Percentiles rank a stretch among this genome's conserved stretches.
Evolutionary conservation across 2,888 invertebrate species (phyloP).

Genomic region (Cerastis rubricosa): DNA sequence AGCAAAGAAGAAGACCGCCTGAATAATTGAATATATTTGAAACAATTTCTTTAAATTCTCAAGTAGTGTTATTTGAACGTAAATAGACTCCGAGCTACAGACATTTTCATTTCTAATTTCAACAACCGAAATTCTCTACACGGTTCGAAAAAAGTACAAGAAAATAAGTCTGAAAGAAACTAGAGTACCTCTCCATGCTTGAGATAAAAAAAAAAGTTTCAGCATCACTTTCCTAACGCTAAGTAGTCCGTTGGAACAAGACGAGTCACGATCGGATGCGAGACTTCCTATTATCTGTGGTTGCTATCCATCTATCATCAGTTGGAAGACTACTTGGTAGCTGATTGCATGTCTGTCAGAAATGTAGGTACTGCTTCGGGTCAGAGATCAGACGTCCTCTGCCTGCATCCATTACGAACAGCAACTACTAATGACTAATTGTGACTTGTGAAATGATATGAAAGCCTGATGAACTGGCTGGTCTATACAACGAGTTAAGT

Average conservation of each 20-base stretch:
- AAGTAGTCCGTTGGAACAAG: slow-evolving; percentile 16
- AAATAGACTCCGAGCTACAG: no score
- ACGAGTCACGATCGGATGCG: slow-evolving; percentile 44
- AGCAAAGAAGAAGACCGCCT: no score
- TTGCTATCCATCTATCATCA: slow-evolving; percentile 43
- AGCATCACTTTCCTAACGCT: slow-evolving; percentile 9
- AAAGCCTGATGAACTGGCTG: not conserved
- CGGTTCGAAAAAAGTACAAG: not conserved
- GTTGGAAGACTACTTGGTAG: slow-evolving; percentile 21
- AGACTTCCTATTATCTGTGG: slow-evolving; percentile 33
- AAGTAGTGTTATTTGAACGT: not conserved
- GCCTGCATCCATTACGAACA: slow-evolving; percentile 6
- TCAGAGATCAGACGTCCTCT: slow-evolving; percentile 41
- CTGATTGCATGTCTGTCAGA: slow-evolving; percentile 40
- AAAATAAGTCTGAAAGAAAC: not conserved
- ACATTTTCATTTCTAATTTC: not conserved
- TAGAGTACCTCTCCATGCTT: not conserved
- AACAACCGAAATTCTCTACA: not conserved
- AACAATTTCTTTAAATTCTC: not conserved
- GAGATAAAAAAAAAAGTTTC: not conserved
- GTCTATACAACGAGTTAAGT: no score
- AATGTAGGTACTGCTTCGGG: slow-evolving; percentile 2
- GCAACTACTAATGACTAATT: slow-evolving; percentile 10
- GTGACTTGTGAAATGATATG: slow-evolving; percentile 1
- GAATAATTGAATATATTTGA: not conserved